Percentiles rank a stretch among this genome's conserved stretches.
These are phyloP conservation scores for Eptatretus atami DNA, from an alignment of 2,797 vertebrate genomes.

Conservation along the genomic window DNA sequence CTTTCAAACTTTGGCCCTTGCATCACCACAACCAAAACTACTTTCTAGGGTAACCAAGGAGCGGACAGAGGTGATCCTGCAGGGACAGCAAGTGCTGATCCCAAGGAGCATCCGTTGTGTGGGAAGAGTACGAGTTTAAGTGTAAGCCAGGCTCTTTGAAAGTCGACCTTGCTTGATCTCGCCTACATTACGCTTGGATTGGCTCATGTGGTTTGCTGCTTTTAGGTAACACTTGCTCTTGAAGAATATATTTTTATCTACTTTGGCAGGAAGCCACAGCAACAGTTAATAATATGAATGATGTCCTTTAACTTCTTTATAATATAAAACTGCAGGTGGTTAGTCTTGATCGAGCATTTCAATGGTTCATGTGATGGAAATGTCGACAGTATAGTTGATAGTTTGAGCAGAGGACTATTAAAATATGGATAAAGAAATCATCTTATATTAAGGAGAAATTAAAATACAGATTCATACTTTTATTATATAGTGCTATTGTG, in stretches of 20 bases:
- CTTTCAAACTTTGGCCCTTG: no score
- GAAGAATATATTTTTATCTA: slow-evolving; percentile 8
- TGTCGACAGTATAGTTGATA: no score
- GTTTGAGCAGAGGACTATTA: no score
- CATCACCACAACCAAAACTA: no score
- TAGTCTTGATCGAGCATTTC: background rate
- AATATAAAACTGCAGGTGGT: slow-evolving; percentile 1
- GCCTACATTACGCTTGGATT: slow-evolving; percentile 81
- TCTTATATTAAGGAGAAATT: background rate
- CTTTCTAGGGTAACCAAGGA: slow-evolving; percentile 43
- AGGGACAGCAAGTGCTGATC: slow-evolving; percentile 44
- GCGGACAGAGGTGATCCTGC: slow-evolving; percentile 51
- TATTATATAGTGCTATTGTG: slow-evolving; percentile 1
- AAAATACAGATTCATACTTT: background rate
- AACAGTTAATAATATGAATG: slow-evolving; percentile 3
- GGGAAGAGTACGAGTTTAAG: slow-evolving; percentile 69
- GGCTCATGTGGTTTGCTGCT: slow-evolving; percentile 93
- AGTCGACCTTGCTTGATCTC: slow-evolving; percentile 38
- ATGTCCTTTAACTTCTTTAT: slow-evolving; percentile 7
- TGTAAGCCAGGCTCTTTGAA: slow-evolving; percentile 48
- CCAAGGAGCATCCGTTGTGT: slow-evolving; percentile 25
- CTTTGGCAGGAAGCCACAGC: slow-evolving; percentile 10
- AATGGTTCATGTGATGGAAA: no score
- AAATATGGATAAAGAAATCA: slow-evolving; percentile 4
- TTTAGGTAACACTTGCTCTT: slow-evolving; percentile 29